Conservation (phyloP, 2,888 invertebrate genomes). For the Stictocephala bisonia region DNA sequence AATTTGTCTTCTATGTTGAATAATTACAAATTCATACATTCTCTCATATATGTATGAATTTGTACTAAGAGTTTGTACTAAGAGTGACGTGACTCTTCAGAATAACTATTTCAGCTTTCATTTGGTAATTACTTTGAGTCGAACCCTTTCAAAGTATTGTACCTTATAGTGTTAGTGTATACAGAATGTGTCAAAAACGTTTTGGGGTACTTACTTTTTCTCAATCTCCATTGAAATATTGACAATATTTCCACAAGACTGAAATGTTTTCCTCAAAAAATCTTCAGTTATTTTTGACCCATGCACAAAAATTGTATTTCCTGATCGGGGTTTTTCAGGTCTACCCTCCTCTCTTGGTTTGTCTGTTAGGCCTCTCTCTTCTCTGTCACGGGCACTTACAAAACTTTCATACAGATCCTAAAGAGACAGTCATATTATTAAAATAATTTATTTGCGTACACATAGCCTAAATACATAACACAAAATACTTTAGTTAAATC, state of each 20-base stretch:
- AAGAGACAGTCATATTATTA: slow-evolving; percentile 6
- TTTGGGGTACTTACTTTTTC: slow-evolving; percentile 75
- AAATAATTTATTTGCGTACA: neutral
- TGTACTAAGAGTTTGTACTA: too few species aligned
- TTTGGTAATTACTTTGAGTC: too few species aligned
- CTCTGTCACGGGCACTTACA: slow-evolving; percentile 75
- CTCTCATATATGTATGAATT: too few species aligned
- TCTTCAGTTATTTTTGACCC: slow-evolving; percentile 85
- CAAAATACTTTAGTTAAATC: too few species aligned
- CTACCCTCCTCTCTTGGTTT: slow-evolving; percentile 61
- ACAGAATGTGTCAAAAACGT: too few species aligned
- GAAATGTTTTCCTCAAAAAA: slow-evolving; percentile 79
- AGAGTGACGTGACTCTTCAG: too few species aligned
- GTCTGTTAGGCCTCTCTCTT: slow-evolving; percentile 70
- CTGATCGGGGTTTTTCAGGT: slow-evolving; percentile 75
- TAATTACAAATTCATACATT: too few species aligned
- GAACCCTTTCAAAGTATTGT: too few species aligned
- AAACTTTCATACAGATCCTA: slow-evolving; percentile 80
- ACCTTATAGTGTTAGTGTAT: too few species aligned
- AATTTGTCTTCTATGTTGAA: too few species aligned
- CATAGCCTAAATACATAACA: too few species aligned
- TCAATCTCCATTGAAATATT: slow-evolving; percentile 88
- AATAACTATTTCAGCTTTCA: too few species aligned
- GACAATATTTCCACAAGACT: slow-evolving; percentile 78
- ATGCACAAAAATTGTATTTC: slow-evolving; percentile 85